A percentile compares a stretch with the other conserved stretches of the same genome.
Evolutionary conservation across 2,888 invertebrate genomes (phyloP).

Genomic region (Ecdyonurus torrentis): DNA sequence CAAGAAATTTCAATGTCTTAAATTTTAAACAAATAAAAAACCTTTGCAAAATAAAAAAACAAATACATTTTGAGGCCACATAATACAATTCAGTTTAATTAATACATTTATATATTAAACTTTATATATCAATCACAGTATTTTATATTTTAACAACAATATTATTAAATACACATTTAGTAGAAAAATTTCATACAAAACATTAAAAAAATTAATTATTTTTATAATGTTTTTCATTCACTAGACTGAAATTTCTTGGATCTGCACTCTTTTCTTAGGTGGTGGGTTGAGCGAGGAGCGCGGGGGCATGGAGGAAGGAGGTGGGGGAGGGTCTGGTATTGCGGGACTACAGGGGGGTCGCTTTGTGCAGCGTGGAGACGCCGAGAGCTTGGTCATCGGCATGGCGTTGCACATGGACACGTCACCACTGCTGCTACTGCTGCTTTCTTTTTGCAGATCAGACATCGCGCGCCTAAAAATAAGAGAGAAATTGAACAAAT

Average conservation of each 20-base stretch:
- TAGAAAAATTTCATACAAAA: neutral
- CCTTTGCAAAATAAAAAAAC: too few relatives aligned
- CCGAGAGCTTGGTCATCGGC: neutral
- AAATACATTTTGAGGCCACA: too few relatives aligned
- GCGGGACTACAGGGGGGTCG: conserved; percentile 29
- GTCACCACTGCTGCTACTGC: neutral
- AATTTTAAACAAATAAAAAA: too few relatives aligned
- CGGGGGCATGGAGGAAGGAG: conserved; percentile 33
- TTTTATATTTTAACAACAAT: neutral
- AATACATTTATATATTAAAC: too few relatives aligned
- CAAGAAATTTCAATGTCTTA: too few relatives aligned
- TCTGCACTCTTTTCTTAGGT: conserved; percentile 14
- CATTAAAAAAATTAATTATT: neutral
- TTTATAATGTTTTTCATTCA: neutral
- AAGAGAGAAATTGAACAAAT: too few relatives aligned
- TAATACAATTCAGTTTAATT: too few relatives aligned
- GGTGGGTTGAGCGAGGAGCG: conserved; percentile 23
- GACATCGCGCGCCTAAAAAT: neutral
- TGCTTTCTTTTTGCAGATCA: neutral
- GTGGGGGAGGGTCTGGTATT: conserved; percentile 43
- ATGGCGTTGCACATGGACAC: neutral
- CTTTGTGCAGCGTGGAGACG: neutral
- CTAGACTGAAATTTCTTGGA: conserved; percentile 9
- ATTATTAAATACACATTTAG: neutral
- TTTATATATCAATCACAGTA: too few relatives aligned